Evolutionary conservation across 1,140 invertebrate genomes (phyloP), one percentile per base, ranked within the genome.

Genomic region (Vollenhovia emeryi): DNA sequence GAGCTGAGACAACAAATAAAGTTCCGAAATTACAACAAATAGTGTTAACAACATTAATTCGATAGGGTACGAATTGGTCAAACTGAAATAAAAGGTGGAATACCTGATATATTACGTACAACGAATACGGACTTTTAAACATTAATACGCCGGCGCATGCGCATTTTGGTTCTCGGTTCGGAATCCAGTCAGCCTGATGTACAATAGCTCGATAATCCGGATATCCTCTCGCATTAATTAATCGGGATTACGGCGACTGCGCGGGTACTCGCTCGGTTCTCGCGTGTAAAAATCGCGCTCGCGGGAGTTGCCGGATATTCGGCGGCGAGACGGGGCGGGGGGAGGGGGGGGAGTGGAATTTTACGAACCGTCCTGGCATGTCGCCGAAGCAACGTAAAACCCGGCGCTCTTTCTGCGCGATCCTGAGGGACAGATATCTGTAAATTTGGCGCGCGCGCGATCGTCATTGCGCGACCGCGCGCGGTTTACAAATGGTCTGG

Each of bases 281-380:
- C n/a, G 30, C 21, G 71, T 27, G 4, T 71, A 84, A 75, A 74
- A 84, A 84, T 84, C 71, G 57, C 24, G 45, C 71, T 27, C 73
- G 21, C 43, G 69, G 45, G 80, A 76, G 9, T 64, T 60, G 36
- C 50, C 15, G 73, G 21, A 76, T 30, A 48, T 62, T 73, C 43
- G 30, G n/a, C 13, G 48, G n/a, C n/a, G n/a, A n/a, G n/a, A n/a
- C n/a, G n/a, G n/a, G n/a, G n/a, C n/a, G n/a, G n/a, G n/a, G n/a
- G n/a, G n/a, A n/a, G n/a, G n/a, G 9, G 45, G 13, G 15, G 21
- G 9, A 4, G 0, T 21, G 30, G 13, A 84, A 62, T 76, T 84
- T 84, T 76, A 52, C 57, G 27, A 48, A 62, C 7, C 69, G 7
- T 21, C 27, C 24, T 1, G 55, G 9, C 36, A 9, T 36, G 50